Evolutionary conservation across 1,140 invertebrate species (phyloP).

Genomic region (Bicyclus anynana): DNA sequence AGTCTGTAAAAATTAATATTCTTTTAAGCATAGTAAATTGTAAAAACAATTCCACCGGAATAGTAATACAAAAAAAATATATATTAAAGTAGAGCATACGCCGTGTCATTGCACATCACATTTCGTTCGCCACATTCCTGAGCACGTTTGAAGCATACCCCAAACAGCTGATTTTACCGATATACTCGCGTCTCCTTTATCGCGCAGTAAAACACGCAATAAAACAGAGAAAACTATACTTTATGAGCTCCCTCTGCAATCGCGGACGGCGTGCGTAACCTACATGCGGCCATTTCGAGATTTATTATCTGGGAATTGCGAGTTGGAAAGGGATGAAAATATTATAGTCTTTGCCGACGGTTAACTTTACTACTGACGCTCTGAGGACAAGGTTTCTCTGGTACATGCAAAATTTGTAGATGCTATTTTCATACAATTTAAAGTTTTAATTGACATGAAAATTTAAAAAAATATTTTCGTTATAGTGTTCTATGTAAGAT

Average conservation of each 20-base stretch:
- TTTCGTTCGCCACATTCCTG: constrained; percentile 74
- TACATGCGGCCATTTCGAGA: constrained; percentile 78
- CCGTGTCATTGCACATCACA: constrained; percentile 45
- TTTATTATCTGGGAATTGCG: constrained; percentile 79
- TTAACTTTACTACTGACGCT: constrained; percentile 56
- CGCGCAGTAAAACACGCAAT: constrained; percentile 67
- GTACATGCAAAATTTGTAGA: constrained; percentile 45
- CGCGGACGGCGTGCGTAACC: constrained; percentile 72
- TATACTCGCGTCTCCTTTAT: constrained; percentile 73
- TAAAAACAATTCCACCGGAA: no score
- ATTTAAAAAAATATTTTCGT: background rate
- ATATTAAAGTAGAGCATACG: constrained; percentile 55
- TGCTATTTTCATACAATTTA: constrained; percentile 3
- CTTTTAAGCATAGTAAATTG: no score
- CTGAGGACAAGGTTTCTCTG: constrained; percentile 51
- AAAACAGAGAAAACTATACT: constrained; percentile 77
- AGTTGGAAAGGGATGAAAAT: constrained; percentile 73
- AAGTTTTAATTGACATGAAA: background rate
- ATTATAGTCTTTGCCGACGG: constrained; percentile 66
- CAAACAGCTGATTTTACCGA: constrained; percentile 74
- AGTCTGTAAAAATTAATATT: no score
- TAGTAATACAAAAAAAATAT: background rate
- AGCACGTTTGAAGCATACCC: constrained; percentile 74
- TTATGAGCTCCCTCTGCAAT: constrained; percentile 66
- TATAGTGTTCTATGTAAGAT: no score